These are phyloP conservation scores for Cossypha niveicapilla DNA, from an alignment of 2,797 vertebrate genomes.

Conservation along the genomic window DNA sequence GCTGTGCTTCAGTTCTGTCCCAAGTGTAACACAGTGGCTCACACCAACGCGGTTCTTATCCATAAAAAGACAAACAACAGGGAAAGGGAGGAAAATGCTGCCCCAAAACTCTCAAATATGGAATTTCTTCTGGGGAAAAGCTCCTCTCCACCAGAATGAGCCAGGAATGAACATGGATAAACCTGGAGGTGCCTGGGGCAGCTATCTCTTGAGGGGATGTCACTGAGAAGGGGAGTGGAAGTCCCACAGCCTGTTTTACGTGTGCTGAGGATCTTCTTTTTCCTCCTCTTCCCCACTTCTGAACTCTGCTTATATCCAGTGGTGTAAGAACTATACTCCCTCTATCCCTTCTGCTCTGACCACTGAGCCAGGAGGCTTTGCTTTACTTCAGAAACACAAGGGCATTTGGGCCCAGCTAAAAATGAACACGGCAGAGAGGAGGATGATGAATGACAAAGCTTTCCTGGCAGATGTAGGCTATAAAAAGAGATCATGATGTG, in stretches of 20 bases:
- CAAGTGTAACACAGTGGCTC: neutral
- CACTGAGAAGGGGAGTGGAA: neutral
- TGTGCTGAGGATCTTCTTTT: neutral
- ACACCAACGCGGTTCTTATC: neutral
- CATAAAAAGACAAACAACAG: neutral
- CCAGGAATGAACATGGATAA: neutral
- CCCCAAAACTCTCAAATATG: neutral
- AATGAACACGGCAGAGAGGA: neutral
- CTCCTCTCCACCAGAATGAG: neutral
- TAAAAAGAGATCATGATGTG: neutral
- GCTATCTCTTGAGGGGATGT: neutral
- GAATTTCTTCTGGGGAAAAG: neutral
- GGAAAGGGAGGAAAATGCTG: neutral
- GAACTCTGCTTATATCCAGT: accelerated
- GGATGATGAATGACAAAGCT: neutral
- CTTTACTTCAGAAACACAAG: neutral
- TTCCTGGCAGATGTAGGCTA: neutral
- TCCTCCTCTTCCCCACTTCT: neutral
- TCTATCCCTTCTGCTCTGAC: neutral
- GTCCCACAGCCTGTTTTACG: neutral
- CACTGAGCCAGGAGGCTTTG: neutral
- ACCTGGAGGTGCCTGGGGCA: neutral
- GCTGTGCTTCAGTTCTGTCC: neutral
- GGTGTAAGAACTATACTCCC: accelerated
- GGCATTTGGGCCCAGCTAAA: neutral